Conservation (phyloP, 2,888 invertebrate species). For the Hemicrepidius hirtus region DNA sequence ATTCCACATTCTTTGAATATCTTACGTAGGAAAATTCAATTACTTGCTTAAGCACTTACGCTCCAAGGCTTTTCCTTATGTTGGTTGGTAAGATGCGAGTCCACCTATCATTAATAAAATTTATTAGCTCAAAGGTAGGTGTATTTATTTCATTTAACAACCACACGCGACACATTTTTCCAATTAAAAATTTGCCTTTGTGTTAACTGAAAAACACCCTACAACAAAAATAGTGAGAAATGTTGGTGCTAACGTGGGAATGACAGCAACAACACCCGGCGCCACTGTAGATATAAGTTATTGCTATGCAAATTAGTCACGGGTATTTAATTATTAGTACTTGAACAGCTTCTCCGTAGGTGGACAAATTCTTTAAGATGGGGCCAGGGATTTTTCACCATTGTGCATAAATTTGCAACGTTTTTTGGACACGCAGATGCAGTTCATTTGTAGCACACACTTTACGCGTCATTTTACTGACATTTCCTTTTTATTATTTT, state of each 20-base stretch:
- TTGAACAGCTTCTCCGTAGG: conserved; percentile 19
- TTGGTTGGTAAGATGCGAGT: too few relatives aligned
- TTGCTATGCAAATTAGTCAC: conserved; percentile 31
- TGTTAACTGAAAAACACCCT: too few relatives aligned
- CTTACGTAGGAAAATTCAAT: conserved; percentile 16
- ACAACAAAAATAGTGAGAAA: conserved; percentile 19
- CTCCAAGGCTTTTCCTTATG: conserved; percentile 10
- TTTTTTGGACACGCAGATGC: conserved; percentile 13
- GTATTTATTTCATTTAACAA: too few relatives aligned
- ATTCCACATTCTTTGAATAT: conserved; percentile 10
- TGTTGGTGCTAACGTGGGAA: conserved; percentile 27
- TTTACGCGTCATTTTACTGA: neutral
- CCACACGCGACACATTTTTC: too few relatives aligned
- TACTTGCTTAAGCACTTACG: neutral
- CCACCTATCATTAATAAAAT: too few relatives aligned
- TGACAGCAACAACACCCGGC: conserved; percentile 28
- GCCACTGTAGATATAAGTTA: conserved; percentile 29
- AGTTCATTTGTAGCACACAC: neutral
- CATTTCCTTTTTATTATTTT: conserved; percentile 4
- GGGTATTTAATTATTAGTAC: conserved; percentile 29
- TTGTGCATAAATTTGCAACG: neutral
- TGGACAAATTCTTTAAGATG: conserved; percentile 18
- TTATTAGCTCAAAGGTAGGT: too few relatives aligned
- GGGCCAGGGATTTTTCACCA: neutral
- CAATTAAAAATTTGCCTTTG: too few relatives aligned